Conservation (phyloP, 2,888 invertebrate genomes). For the Villa cingulata region DNA sequence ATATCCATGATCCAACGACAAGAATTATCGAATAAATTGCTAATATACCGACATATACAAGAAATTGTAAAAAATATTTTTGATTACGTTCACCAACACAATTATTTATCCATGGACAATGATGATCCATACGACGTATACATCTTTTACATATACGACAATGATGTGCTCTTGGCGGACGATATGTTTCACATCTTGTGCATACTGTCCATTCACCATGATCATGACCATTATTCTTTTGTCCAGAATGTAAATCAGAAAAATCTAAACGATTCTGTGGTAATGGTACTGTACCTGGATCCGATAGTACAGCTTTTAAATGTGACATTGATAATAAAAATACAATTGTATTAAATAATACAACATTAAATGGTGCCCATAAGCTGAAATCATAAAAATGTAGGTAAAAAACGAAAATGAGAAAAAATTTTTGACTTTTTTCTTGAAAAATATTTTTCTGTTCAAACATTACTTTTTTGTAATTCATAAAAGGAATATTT, state of each 20-base stretch:
- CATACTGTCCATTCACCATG: conserved; percentile 67
- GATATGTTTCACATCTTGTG: conserved; percentile 63
- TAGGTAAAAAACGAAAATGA: background rate
- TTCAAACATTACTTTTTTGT: background rate
- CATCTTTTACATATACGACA: conserved; percentile 77
- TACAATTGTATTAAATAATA: conserved; percentile 64
- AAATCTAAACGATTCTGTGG: conserved; percentile 60
- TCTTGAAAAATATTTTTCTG: background rate
- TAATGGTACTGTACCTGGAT: conserved; percentile 76
- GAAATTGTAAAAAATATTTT: conserved; percentile 81
- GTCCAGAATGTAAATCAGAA: conserved; percentile 57
- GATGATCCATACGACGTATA: conserved; percentile 43
- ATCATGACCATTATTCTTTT: conserved; percentile 40
- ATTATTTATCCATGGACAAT: conserved; percentile 88
- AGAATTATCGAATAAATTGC: conserved; percentile 53
- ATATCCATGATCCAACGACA: conserved; percentile 58
- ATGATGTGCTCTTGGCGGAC: conserved; percentile 76
- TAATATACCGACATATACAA: conserved; percentile 60
- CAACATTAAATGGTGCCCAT: conserved; percentile 69
- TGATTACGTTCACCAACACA: conserved; percentile 87
- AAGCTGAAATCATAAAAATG: conserved; percentile 41
- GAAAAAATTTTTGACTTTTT: too few species aligned
- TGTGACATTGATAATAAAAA: conserved; percentile 64
- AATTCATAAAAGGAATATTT: background rate
- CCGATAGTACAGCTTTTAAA: conserved; percentile 73